Percentiles rank a stretch among this genome's conserved stretches.
These are phyloP conservation scores for Acronicta aceris DNA, from an alignment of 2,888 invertebrate species.

Conservation along the genomic window DNA sequence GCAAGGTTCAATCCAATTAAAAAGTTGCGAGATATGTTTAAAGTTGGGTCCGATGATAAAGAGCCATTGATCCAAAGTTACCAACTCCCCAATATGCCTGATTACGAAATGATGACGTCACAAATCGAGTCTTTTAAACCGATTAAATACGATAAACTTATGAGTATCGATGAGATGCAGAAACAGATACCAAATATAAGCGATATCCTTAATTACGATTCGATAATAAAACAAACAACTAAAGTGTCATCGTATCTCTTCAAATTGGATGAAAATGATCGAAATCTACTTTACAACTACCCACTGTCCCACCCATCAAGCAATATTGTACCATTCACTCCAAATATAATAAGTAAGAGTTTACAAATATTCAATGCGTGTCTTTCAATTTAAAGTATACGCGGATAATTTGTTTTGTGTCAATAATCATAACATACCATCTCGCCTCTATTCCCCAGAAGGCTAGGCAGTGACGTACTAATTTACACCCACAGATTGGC, in stretches of 20 bases:
- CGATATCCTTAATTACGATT: slow-evolving; percentile 24
- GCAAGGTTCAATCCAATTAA: slow-evolving; percentile 70
- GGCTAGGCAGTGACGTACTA: too few relatives aligned
- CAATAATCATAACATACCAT: too few relatives aligned
- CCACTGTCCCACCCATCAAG: not conserved
- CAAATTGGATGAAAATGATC: slow-evolving; percentile 30
- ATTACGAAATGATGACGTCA: slow-evolving; percentile 59
- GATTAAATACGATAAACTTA: slow-evolving; percentile 53
- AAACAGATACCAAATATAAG: slow-evolving; percentile 70
- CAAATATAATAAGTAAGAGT: not conserved
- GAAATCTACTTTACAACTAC: slow-evolving; percentile 15
- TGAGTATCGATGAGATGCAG: slow-evolving; percentile 61
- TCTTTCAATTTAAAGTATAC: too few relatives aligned
- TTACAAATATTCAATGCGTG: not conserved
- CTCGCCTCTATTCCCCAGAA: too few relatives aligned
- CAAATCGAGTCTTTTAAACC: slow-evolving; percentile 57
- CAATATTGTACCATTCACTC: not conserved
- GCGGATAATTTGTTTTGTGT: too few relatives aligned
- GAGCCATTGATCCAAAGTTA: not conserved
- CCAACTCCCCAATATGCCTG: slow-evolving; percentile 38
- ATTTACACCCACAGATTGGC: too few relatives aligned
- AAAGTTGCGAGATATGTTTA: slow-evolving; percentile 67
- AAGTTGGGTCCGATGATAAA: slow-evolving; percentile 33
- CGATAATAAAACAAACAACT: not conserved
- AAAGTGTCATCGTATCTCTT: not conserved